Evolutionary conservation across 2,888 invertebrate genomes (phyloP).

Genomic region (Schizaphis graminum): DNA sequence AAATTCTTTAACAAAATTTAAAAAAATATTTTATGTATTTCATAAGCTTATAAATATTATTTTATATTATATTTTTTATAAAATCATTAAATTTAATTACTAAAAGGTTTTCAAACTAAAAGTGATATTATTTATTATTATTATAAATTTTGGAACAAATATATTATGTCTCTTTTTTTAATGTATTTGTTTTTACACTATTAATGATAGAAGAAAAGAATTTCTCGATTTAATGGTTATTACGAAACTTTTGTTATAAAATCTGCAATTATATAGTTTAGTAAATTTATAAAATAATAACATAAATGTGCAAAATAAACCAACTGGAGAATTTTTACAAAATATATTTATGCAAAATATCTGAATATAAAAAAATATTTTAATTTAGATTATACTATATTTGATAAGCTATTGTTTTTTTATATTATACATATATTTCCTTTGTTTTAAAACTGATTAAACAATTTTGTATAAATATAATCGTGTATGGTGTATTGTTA

Average conservation of each 20-base stretch:
- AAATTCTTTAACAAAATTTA: not conserved
- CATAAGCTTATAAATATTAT: not conserved
- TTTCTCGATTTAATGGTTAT: not conserved
- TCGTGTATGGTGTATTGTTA: not conserved
- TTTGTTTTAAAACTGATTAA: slow-evolving; percentile 10
- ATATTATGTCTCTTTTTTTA: not conserved
- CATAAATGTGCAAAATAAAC: not conserved
- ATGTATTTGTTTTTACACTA: not conserved
- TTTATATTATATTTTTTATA: not conserved
- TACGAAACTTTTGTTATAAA: slow-evolving; percentile 19
- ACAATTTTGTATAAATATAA: not conserved
- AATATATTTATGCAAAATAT: not conserved
- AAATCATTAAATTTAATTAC: not conserved
- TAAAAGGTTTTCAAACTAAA: not conserved
- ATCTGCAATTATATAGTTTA: slow-evolving; percentile 34
- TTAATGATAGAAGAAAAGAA: slow-evolving; percentile 25
- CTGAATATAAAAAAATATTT: not conserved
- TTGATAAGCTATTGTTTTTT: not conserved
- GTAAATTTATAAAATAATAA: slow-evolving; percentile 32
- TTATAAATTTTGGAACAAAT: not conserved
- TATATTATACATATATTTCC: not conserved
- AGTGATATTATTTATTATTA: not conserved
- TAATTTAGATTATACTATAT: not conserved
- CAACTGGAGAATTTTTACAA: not conserved
- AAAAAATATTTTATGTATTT: not conserved